Conservation (phyloP, 2,113 vertebrate species). For the Ibidorhyncha struthersii region DNA sequence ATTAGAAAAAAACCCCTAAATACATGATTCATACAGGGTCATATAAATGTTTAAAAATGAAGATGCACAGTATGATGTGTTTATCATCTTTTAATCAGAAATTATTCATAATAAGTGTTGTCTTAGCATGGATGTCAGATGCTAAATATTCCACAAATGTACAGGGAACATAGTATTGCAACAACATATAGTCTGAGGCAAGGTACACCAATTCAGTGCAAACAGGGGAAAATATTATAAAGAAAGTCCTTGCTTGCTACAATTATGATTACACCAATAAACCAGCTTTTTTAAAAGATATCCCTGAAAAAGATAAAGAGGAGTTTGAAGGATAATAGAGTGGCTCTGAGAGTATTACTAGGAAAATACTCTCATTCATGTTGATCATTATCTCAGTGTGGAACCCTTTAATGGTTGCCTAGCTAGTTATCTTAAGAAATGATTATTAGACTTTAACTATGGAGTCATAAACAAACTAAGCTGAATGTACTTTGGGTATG, state of each 20-base stretch:
- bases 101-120: neutral
- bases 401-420: neutral
- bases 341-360: neutral
- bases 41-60: neutral
- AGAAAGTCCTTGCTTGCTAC: neutral
- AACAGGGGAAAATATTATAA: neutral
- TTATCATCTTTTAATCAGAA: neutral
- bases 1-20: accelerated
- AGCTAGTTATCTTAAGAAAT: neutral
- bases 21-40: neutral
- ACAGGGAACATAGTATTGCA: neutral
- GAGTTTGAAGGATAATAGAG: neutral
- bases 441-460: neutral
- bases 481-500: neutral
- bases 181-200: neutral
- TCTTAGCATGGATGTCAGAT: neutral
- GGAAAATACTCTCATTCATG: neutral
- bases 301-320: neutral
- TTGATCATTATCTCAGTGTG: neutral
- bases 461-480: neutral
- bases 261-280: neutral
- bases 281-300: neutral
- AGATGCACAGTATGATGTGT: neutral
- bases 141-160: neutral
- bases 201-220: neutral